A percentile compares a stretch with the other conserved stretches of the same genome.
These are phyloP conservation scores for Oscheius sp. DNA, from an alignment of 1,140 invertebrate genomes.

Conservation along the genomic window DNA sequence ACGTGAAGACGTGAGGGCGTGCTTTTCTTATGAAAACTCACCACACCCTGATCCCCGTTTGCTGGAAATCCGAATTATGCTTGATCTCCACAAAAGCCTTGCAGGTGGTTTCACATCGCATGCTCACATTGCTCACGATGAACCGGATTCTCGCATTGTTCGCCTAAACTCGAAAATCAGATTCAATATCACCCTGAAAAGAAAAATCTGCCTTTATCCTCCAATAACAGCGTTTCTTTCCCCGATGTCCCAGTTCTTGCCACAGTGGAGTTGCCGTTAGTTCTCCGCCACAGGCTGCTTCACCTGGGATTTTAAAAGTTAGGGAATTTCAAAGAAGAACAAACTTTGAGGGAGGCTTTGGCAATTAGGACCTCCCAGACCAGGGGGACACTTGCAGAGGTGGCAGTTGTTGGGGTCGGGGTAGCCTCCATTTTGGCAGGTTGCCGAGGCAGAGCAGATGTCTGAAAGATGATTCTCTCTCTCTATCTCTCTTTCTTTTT, in stretches of 20 bases:
- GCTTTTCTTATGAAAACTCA: constrained; percentile 29
- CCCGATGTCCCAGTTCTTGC: constrained; percentile 56
- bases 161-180: constrained; percentile 7
- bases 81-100: constrained; percentile 57
- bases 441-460: constrained; percentile 40
- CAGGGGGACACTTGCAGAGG: constrained; percentile 50
- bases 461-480: constrained; percentile 45
- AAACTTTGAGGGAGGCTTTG: background rate
- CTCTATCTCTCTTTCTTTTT: too few relatives aligned
- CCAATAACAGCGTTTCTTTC: constrained; percentile 47
- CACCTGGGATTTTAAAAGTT: constrained; percentile 11
- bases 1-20: background rate
- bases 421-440: constrained; percentile 55
- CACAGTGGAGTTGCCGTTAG: constrained; percentile 45
- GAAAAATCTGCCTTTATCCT: constrained; percentile 44
- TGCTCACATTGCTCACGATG: constrained; percentile 52
- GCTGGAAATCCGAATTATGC: constrained; percentile 60
- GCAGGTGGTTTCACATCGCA: constrained; percentile 56
- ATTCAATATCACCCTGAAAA: background rate
- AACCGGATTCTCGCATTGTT: constrained; percentile 51
- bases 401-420: constrained; percentile 61
- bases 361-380: constrained; percentile 17
- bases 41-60: constrained; percentile 58
- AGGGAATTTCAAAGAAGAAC: background rate
- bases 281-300: constrained; percentile 52